Percentiles rank a stretch among this genome's conserved stretches.
Conservation (phyloP, 2,113 vertebrate species). For the Coptodon bakossiorum region DNA sequence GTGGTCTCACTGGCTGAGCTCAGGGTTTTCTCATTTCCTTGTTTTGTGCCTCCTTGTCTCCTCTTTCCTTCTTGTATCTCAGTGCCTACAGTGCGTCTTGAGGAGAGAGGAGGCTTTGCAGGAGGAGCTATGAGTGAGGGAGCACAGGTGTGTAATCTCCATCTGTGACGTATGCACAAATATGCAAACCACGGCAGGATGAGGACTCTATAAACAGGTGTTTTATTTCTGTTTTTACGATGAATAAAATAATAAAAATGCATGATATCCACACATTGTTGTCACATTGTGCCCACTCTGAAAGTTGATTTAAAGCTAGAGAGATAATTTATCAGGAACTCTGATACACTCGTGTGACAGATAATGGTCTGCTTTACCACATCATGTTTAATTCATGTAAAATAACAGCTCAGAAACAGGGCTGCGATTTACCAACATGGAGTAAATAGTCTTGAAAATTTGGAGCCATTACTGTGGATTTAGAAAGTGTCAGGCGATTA, state of each 20-base stretch:
- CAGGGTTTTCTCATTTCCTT: neutral
- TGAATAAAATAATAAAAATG: neutral
- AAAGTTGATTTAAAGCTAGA: fast-evolving
- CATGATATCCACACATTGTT: neutral
- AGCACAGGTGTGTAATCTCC: neutral
- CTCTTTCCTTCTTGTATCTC: neutral
- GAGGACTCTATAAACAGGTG: neutral
- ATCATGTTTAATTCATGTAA: neutral
- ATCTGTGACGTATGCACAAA: neutral
- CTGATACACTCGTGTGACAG: neutral
- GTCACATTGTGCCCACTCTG: neutral
- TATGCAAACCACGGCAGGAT: neutral
- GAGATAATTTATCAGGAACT: neutral
- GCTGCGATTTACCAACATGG: neutral
- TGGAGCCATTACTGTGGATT: neutral
- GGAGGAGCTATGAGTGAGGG: neutral
- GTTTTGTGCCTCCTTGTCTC: neutral
- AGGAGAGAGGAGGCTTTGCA: neutral
- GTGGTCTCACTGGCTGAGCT: neutral
- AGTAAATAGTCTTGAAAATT: neutral
- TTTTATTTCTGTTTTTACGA: neutral
- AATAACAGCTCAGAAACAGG: neutral
- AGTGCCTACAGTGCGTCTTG: fast-evolving
- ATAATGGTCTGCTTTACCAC: fast-evolving
- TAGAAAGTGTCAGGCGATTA: neutral